A percentile compares a stretch with the other conserved stretches of the same genome.
phyloP scores from a whole-genome alignment of 1,140 invertebrate species.

The Chironomus striatipennis region DNA sequence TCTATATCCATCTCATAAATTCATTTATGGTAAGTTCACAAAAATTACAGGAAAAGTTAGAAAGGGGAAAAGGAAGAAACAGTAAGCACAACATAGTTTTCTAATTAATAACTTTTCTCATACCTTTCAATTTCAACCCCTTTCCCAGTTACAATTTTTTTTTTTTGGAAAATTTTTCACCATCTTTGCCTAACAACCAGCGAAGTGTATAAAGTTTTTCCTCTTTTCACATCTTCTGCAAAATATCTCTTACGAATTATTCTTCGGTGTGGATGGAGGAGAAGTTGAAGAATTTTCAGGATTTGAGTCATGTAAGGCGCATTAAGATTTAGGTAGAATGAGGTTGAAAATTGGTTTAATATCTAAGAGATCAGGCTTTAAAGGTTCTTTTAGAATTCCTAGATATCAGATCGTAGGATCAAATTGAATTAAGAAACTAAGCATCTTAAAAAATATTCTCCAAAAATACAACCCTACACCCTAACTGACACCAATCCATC shows the following conservation, averaged over 20 bases:
- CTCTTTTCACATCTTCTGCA: background rate
- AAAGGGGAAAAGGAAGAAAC: background rate
- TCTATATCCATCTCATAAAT: no score
- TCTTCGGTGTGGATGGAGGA: background rate
- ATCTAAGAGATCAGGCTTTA: no score
- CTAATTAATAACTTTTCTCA: conserved; percentile 20
- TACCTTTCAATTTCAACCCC: background rate
- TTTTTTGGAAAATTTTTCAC: background rate
- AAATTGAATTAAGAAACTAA: no score
- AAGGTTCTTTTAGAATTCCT: no score
- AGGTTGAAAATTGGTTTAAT: no score
- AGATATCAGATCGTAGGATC: no score
- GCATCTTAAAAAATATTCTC: no score
- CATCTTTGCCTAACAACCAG: background rate
- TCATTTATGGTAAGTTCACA: no score
- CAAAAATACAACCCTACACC: no score
- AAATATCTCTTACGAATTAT: background rate
- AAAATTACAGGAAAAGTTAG: background rate
- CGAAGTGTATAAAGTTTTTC: background rate
- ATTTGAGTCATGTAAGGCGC: no score
- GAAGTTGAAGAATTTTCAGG: background rate
- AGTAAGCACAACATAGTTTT: conserved; percentile 17
- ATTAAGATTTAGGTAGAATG: no score
- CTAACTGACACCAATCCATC: no score
- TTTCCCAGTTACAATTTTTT: background rate